A percentile compares a stretch with the other conserved stretches of the same genome.
phyloP scores from a whole-genome alignment of 2,797 vertebrate genomes.

The Acropternis orthonyx region DNA sequence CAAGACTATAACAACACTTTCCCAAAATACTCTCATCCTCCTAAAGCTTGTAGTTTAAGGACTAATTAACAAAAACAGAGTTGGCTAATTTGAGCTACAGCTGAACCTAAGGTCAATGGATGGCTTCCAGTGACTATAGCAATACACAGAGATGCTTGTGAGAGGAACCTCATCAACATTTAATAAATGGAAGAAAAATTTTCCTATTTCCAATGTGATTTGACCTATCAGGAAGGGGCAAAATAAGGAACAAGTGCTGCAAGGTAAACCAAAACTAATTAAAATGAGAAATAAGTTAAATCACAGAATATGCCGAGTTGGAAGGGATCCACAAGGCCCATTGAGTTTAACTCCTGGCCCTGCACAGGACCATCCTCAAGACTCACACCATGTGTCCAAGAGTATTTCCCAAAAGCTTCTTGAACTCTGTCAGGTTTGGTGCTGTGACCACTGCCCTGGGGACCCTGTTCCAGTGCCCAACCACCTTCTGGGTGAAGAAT shows the following conservation, averaged over 20 bases:
- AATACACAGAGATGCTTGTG: not conserved
- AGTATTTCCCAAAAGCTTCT: not conserved
- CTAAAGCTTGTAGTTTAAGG: not conserved
- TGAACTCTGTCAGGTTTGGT: not conserved
- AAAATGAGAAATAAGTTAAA: not conserved
- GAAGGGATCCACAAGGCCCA: not conserved
- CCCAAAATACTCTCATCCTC: not conserved
- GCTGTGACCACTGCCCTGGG: not conserved
- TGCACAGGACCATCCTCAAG: not conserved
- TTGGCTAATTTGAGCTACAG: not conserved
- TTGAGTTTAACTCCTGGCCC: not conserved
- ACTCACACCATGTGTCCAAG: not conserved
- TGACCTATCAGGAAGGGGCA: not conserved
- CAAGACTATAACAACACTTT: not conserved
- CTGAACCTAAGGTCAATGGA: not conserved
- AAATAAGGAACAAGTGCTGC: not conserved
- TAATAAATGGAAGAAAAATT: not conserved
- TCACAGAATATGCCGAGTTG: no score
- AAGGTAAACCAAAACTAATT: not conserved
- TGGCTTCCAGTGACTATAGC: not conserved
- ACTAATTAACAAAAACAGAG: not conserved
- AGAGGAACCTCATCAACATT: not conserved
- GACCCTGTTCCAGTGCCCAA: not conserved
- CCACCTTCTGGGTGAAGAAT: not conserved
- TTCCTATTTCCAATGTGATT: not conserved